A percentile compares a stretch with the other conserved stretches of the same genome.
phyloP scores from a whole-genome alignment of 2,113 vertebrate genomes.

The Ivindomyrus marchei region DNA sequence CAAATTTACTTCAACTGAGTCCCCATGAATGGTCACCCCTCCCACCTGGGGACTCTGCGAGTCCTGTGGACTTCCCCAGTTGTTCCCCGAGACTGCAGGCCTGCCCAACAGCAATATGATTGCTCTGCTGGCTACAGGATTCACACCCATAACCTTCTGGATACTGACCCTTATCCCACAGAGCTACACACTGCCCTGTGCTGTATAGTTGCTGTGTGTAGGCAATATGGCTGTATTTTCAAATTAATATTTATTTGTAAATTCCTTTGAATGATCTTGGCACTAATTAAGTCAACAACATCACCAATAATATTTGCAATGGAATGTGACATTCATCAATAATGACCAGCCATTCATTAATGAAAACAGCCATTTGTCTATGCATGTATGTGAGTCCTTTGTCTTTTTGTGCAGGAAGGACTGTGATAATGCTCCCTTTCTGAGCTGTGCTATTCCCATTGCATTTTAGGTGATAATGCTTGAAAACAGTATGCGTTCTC shows the following conservation, averaged over 20 bases:
- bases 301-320: not conserved
- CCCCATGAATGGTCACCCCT: not conserved
- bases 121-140: not conserved
- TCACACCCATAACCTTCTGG: not conserved
- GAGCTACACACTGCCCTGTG: not conserved
- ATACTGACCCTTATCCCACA: not conserved
- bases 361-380: not conserved
- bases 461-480: conserved; percentile 11
- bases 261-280: not conserved
- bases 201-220: not conserved
- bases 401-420: not conserved
- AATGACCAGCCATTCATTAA: conserved; percentile 17
- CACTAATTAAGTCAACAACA: not conserved
- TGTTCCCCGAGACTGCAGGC: not conserved
- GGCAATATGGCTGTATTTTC: not conserved
- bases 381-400: conserved; percentile 9
- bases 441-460: not conserved
- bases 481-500: conserved; percentile 11
- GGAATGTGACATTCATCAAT: not conserved
- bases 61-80: not conserved
- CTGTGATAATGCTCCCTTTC: not conserved
- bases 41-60: not conserved
- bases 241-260: not conserved
- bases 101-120: not conserved
- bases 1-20: not conserved